phyloP scores from a whole-genome alignment of 2,113 vertebrate species.

The Fregata magnificens region DNA sequence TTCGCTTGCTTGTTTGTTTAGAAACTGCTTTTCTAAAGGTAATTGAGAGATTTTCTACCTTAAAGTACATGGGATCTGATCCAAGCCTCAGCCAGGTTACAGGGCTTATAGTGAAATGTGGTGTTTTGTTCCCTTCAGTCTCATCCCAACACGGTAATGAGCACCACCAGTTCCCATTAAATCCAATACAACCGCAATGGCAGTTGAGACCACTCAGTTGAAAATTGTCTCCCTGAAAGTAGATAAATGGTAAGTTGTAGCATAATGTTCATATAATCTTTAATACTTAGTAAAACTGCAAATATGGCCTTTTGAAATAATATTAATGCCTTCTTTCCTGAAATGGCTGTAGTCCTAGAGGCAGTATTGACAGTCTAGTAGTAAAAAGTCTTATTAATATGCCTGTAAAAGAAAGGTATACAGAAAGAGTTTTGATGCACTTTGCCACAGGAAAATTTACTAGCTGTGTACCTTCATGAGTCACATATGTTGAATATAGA shows the following conservation, averaged over 20 bases:
- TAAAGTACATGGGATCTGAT: not conserved
- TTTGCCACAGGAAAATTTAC: conserved; percentile 64
- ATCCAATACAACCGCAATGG: not conserved
- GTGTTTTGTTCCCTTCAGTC: not conserved
- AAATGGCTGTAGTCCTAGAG: not conserved
- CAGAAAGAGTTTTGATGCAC: conserved; percentile 36
- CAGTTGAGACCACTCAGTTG: not conserved
- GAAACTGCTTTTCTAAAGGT: not conserved
- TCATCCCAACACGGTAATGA: not conserved
- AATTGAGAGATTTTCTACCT: not conserved
- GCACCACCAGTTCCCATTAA: not conserved
- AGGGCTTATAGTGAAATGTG: not conserved
- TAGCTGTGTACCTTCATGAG: conserved; percentile 51
- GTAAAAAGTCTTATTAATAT: conserved; percentile 19
- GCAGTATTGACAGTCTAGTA: not conserved
- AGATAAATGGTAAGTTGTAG: not conserved
- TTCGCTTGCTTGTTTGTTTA: not conserved
- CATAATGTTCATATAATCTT: not conserved
- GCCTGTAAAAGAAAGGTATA: conserved; percentile 11
- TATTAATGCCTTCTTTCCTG: conserved; percentile 16
- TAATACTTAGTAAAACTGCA: not conserved
- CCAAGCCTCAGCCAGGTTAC: not conserved
- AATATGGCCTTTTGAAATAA: not conserved
- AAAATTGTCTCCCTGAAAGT: not conserved
- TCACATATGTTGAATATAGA: conserved; percentile 59